Evolutionary conservation across 2,113 vertebrate genomes (phyloP).

Genomic region (Albula goreensis): DNA sequence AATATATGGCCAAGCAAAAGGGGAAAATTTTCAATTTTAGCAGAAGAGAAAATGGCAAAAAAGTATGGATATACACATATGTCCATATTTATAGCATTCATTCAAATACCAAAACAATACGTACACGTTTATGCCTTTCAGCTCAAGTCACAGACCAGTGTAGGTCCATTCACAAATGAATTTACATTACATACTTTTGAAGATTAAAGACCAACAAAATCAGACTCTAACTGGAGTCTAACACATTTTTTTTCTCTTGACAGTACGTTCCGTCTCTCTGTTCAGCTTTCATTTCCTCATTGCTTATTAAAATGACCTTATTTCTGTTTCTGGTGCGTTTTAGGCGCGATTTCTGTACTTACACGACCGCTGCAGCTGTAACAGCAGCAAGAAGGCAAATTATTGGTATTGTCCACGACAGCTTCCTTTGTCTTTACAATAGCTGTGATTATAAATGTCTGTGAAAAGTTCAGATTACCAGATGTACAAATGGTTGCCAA

Average conservation of each 20-base stretch:
- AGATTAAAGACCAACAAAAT: too few relatives aligned
- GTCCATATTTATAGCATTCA: too few relatives aligned
- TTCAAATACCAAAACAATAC: too few relatives aligned
- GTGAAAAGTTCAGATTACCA: neutral
- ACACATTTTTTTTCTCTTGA: too few relatives aligned
- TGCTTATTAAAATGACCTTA: neutral
- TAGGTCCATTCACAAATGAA: too few relatives aligned
- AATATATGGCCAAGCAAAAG: neutral
- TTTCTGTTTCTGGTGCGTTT: neutral
- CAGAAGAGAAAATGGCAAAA: neutral
- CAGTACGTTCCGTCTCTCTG: too few relatives aligned
- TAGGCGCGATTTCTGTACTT: neutral
- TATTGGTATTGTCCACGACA: neutral
- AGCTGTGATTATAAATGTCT: conserved; percentile 9
- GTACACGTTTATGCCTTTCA: too few relatives aligned
- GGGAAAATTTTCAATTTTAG: neutral
- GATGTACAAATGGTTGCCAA: neutral
- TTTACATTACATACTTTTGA: too few relatives aligned
- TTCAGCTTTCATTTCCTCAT: neutral
- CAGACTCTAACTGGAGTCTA: too few relatives aligned
- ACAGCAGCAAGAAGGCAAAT: neutral
- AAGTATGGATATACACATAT: neutral
- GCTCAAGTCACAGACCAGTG: too few relatives aligned
- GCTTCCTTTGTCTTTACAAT: neutral
- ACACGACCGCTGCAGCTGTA: neutral